A percentile compares a stretch with the other conserved stretches of the same genome.
Evolutionary conservation across 2,113 vertebrate genomes (phyloP).

Genomic region (Microcebus griseorufus): DNA sequence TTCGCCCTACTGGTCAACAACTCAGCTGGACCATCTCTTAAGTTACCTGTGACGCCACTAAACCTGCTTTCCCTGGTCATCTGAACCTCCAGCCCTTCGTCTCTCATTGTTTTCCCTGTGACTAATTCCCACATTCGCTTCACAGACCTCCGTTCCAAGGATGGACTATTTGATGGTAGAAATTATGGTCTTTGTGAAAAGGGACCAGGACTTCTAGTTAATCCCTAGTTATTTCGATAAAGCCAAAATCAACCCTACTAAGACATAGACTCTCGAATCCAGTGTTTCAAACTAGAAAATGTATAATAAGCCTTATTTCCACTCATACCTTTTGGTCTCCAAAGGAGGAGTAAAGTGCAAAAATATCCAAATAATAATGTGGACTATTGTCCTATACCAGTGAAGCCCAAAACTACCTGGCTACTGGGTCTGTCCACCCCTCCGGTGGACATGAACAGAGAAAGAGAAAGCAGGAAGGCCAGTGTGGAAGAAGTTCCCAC

Average conservation of each 20-base stretch:
- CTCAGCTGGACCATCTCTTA: not conserved
- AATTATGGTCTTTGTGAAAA: not conserved
- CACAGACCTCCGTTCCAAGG: not conserved
- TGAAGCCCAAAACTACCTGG: not conserved
- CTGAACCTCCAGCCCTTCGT: not conserved
- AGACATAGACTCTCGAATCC: not conserved
- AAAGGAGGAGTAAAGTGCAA: not conserved
- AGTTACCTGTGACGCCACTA: not conserved
- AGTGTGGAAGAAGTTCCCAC: accelerated
- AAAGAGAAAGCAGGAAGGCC: not conserved
- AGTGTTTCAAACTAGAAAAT: not conserved
- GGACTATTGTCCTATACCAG: not conserved
- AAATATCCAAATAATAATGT: not conserved
- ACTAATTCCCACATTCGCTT: not conserved
- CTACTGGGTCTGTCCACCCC: accelerated
- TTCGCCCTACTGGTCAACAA: not conserved
- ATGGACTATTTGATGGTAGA: not conserved
- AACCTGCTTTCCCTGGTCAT: not conserved
- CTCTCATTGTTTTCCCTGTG: not conserved
- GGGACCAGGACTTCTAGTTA: not conserved
- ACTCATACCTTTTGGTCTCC: not conserved
- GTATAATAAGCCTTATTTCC: not conserved
- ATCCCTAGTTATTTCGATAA: not conserved
- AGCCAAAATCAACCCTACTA: not conserved
- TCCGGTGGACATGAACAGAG: not conserved